Evolutionary conservation across 2,888 invertebrate genomes (phyloP).

Genomic region (Ectemnius continuus): DNA sequence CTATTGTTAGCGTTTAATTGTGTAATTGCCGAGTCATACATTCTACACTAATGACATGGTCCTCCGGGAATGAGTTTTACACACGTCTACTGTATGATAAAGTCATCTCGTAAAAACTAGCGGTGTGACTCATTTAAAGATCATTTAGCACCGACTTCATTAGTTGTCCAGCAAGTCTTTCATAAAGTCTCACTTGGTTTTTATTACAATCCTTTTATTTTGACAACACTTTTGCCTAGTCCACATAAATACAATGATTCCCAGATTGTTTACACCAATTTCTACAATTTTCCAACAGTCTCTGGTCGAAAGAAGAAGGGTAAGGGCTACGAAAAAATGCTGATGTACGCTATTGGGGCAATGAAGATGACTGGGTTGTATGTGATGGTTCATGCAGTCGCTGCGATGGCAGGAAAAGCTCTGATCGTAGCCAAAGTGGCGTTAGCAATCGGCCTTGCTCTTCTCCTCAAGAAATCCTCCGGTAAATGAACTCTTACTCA

Average conservation of each 20-base stretch:
- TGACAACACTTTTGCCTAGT: not conserved
- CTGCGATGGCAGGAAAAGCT: constrained; percentile 90
- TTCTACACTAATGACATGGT: not conserved
- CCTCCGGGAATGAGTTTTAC: too few species aligned
- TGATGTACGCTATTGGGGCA: constrained; percentile 87
- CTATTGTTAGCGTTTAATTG: constrained; percentile 4
- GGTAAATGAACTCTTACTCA: constrained; percentile 59
- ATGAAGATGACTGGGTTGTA: constrained; percentile 89
- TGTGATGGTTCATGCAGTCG: constrained; percentile 88
- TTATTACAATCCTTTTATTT: not conserved
- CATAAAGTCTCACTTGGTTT: too few species aligned
- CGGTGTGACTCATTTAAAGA: not conserved
- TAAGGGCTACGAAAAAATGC: constrained; percentile 83
- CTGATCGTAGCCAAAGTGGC: constrained; percentile 90
- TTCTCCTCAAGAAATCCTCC: constrained; percentile 86
- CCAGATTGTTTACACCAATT: not conserved
- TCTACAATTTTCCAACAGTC: constrained; percentile 37
- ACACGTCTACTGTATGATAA: too few species aligned
- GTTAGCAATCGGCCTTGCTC: constrained; percentile 88
- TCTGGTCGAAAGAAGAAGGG: constrained; percentile 79
- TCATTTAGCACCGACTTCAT: too few species aligned
- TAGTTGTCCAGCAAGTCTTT: too few species aligned
- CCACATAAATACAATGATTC: not conserved
- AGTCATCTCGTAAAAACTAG: not conserved
- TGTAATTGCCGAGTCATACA: constrained; percentile 4